phyloP scores from a whole-genome alignment of 53 echinoderm and acorn worm genomes.

The Zoroaster sp. region DNA sequence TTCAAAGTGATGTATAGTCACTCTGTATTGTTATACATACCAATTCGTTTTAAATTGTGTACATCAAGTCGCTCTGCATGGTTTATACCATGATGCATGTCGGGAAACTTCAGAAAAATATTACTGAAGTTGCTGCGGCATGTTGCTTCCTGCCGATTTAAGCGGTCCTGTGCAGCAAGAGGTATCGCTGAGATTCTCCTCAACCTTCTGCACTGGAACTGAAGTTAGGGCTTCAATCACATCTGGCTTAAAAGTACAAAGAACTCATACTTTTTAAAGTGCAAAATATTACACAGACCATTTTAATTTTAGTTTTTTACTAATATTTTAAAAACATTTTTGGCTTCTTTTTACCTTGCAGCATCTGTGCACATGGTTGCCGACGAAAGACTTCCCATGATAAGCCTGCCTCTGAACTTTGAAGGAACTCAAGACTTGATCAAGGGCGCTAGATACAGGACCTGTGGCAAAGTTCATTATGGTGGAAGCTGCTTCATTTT shows the following conservation, averaged over 20 bases:
- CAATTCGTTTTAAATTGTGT: too few species aligned
- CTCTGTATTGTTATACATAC: too few species aligned
- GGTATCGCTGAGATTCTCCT: neutral
- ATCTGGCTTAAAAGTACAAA: neutral
- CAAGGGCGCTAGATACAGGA: neutral
- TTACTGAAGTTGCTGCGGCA: neutral
- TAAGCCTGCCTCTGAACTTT: constrained; percentile 58
- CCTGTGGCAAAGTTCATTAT: neutral
- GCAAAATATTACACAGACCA: neutral
- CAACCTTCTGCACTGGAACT: neutral
- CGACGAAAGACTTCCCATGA: constrained; percentile 55
- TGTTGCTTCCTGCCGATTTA: neutral
- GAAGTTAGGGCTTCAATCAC: neutral
- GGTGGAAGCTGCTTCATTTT: neutral
- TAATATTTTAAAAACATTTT: neutral
- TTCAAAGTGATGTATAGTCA: too few species aligned
- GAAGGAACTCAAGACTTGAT: neutral
- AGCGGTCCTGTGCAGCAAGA: neutral
- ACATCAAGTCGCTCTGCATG: neutral
- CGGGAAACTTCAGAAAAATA: neutral
- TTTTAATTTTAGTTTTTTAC: neutral
- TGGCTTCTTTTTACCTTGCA: constrained; percentile 14
- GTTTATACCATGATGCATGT: neutral
- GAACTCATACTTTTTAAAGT: neutral
- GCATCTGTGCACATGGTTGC: constrained; percentile 68